Evolutionary conservation across 2,888 invertebrate genomes (phyloP).

Genomic region (Torymus auratus): DNA sequence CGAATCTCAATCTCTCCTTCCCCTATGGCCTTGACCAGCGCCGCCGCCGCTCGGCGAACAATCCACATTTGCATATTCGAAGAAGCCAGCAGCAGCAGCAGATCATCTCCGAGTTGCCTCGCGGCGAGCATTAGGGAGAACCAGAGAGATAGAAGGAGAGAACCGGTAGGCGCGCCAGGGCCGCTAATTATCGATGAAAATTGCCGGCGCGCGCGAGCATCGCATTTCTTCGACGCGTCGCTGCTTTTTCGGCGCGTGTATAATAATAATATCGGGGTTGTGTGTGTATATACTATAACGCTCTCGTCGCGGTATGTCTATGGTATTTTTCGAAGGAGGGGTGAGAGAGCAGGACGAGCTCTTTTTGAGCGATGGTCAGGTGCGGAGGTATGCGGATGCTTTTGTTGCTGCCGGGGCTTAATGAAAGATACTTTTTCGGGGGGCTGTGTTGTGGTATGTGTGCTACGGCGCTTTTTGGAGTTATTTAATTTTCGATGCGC

Average conservation of each 20-base stretch:
- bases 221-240: slow-evolving; percentile 5
- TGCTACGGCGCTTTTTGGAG: no score
- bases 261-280: no score
- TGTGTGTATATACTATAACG: no score
- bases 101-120: slow-evolving; percentile 54
- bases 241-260: neutral
- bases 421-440: no score
- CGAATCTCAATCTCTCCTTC: slow-evolving; percentile 42
- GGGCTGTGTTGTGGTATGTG: no score
- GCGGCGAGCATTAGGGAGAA: slow-evolving; percentile 47
- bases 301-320: no score
- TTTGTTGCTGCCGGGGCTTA: no score
- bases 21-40: neutral
- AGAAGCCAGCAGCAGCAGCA: slow-evolving; percentile 46
- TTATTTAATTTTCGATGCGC: neutral
- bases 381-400: no score
- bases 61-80: slow-evolving; percentile 63
- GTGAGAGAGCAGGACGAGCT: no score
- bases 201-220: slow-evolving; percentile 15
- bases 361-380: no score
- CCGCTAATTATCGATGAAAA: slow-evolving; percentile 52
- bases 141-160: neutral
- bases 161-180: neutral
- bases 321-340: no score
- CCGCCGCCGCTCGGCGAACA: slow-evolving; percentile 33